Evolutionary conservation across 2,113 vertebrate species (phyloP).

Genomic region (Salvelinus namaycush): DNA sequence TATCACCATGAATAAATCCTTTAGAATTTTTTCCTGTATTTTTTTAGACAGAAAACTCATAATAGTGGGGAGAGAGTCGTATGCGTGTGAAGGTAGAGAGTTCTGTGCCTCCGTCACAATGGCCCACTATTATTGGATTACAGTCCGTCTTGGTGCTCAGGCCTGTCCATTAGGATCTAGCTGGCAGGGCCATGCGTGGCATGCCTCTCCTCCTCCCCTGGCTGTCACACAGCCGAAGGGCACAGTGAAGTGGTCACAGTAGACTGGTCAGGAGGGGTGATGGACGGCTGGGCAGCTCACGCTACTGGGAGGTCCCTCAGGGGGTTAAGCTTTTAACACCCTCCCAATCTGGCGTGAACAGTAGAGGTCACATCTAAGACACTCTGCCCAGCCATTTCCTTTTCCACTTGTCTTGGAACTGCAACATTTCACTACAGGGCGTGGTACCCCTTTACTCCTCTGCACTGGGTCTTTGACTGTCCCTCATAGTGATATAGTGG

Average conservation of each 20-base stretch:
- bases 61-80: background rate
- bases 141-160: background rate
- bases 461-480: background rate
- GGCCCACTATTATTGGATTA: background rate
- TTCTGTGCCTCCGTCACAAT: background rate
- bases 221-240: background rate
- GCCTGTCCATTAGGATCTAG: background rate
- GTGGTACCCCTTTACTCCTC: background rate
- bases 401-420: background rate
- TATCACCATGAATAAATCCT: background rate
- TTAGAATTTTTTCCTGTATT: background rate
- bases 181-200: too few relatives aligned
- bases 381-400: background rate
- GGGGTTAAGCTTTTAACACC: background rate
- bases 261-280: background rate
- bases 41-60: background rate
- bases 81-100: background rate
- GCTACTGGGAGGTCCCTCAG: background rate
- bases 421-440: background rate
- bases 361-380: background rate
- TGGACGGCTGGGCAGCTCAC: background rate
- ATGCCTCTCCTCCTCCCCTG: background rate
- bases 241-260: background rate
- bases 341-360: background rate
- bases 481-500: background rate